A percentile compares a stretch with the other conserved stretches of the same genome.
These are phyloP conservation scores for Bombus terrestris DNA, from an alignment of 1,140 invertebrate genomes.

Conservation along the genomic window DNA sequence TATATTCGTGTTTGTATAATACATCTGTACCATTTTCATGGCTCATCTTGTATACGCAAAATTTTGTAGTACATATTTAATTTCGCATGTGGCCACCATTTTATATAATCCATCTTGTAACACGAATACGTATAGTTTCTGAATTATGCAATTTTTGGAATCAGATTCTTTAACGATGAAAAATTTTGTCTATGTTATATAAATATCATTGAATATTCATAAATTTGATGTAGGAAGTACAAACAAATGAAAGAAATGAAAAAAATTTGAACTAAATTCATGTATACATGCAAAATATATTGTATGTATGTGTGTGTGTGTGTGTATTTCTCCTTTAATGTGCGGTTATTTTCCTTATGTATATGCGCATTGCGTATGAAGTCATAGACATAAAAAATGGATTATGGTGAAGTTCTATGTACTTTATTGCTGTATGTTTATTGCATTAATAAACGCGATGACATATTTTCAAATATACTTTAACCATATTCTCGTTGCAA, in stretches of 20 bases:
- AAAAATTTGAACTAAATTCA: neutral
- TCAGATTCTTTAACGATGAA: neutral
- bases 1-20: neutral
- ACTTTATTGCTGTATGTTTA: no score
- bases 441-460: neutral
- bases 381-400: neutral
- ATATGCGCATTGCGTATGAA: neutral
- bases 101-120: neutral
- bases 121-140: neutral
- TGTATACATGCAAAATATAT: neutral
- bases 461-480: neutral
- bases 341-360: neutral
- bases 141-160: neutral
- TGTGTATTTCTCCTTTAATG: neutral
- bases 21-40: neutral
- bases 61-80: neutral
- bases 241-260: neutral
- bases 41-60: neutral
- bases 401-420: neutral
- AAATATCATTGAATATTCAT: neutral
- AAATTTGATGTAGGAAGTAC: neutral
- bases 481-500: neutral
- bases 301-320: neutral
- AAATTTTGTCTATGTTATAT: neutral
- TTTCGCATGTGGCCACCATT: neutral